phyloP scores from a whole-genome alignment of 2,888 invertebrate species.

The Spilosoma lubricipeda region DNA sequence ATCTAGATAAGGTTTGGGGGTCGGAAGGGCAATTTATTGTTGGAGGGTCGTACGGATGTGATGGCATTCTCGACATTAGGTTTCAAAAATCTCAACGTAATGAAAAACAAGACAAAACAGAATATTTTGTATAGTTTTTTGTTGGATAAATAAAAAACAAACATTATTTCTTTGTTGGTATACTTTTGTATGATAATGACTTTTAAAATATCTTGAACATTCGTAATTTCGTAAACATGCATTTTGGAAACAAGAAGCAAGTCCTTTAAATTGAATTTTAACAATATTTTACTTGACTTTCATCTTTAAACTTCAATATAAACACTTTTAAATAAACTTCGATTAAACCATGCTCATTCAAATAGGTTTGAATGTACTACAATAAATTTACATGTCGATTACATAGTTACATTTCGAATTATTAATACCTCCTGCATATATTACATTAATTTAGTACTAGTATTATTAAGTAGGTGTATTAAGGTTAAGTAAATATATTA shows the following conservation, averaged over 20 bases:
- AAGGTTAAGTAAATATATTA: not conserved
- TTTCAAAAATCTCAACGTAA: constrained; percentile 31
- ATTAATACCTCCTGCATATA: not conserved
- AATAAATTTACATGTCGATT: not conserved
- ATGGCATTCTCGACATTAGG: constrained; percentile 42
- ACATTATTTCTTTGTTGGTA: too few species aligned
- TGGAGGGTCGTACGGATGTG: constrained; percentile 51
- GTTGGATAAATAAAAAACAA: too few species aligned
- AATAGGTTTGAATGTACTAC: not conserved
- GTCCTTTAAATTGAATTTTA: not conserved
- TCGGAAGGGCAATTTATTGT: constrained; percentile 58
- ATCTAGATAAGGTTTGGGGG: constrained; percentile 61
- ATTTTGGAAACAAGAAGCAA: constrained; percentile 25
- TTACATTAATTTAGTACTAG: not conserved
- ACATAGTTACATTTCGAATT: not conserved
- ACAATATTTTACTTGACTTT: constrained; percentile 29
- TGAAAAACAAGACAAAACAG: constrained; percentile 19
- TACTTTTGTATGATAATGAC: too few species aligned
- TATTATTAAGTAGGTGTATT: not conserved
- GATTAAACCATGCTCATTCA: not conserved
- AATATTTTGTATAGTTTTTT: not conserved
- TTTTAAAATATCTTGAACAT: not conserved
- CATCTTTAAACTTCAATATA: not conserved
- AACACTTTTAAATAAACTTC: not conserved
- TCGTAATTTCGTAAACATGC: constrained; percentile 18